Percentiles rank a stretch among this genome's conserved stretches.
These are phyloP conservation scores for Gymnocypris eckloni DNA, from an alignment of 2,797 vertebrate genomes.

Conservation along the genomic window DNA sequence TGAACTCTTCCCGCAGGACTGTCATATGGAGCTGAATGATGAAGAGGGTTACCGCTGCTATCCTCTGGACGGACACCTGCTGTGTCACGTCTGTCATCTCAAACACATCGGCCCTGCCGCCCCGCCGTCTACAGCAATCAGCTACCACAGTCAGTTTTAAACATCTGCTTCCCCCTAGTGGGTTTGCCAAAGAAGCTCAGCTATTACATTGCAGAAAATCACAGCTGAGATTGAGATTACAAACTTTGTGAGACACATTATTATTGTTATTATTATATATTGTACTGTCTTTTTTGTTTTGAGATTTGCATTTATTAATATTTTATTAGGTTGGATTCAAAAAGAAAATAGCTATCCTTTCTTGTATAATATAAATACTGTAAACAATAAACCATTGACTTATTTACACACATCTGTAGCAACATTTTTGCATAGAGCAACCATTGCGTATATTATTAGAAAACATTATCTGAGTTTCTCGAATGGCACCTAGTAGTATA, in stretches of 20 bases:
- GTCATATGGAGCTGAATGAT: constrained; percentile 91
- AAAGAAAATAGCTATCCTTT: constrained; percentile 4
- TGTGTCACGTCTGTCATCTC: constrained; percentile 93
- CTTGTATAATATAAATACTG: constrained; percentile 15
- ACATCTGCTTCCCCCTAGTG: constrained; percentile 69
- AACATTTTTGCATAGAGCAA: neutral
- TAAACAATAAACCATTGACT: neutral
- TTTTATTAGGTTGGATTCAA: constrained; percentile 19
- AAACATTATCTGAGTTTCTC: neutral
- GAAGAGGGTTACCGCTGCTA: constrained; percentile 96
- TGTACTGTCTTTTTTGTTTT: neutral
- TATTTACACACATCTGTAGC: neutral
- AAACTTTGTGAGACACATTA: neutral
- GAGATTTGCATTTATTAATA: neutral
- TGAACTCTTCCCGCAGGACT: constrained; percentile 80
- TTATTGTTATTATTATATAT: neutral
- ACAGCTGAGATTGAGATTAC: neutral
- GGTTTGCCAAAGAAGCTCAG: constrained; percentile 44
- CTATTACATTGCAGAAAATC: constrained; percentile 42
- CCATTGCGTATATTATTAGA: neutral
- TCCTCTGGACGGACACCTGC: constrained; percentile 89
- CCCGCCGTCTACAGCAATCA: constrained; percentile 62
- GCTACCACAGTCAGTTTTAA: constrained; percentile 75
- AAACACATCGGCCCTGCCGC: constrained; percentile 84
- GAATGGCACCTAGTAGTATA: neutral